Evolutionary conservation across 2,113 vertebrate species (phyloP), one percentile per base, ranked within the genome.

Genomic region (Acinonyx jubatus): DNA sequence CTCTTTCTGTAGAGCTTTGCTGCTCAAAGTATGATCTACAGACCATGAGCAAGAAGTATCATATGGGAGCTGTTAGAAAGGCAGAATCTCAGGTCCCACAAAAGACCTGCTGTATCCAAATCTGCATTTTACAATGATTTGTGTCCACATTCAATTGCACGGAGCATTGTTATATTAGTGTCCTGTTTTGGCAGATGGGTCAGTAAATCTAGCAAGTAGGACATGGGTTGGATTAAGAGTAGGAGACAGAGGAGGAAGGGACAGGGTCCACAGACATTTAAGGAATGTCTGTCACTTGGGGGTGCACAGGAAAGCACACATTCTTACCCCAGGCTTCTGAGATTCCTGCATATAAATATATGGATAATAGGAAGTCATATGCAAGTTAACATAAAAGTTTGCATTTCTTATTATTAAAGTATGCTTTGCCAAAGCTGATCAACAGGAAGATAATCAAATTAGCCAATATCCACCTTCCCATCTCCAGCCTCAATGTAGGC

Each of bases 301-400:
- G n/a, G 41, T 57, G 11, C 14, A 23, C 27, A 38, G 2, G 38
- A 38, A 52, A 55, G 73, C 19, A 52, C 45, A 76, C 18, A 55
- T 93, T 93, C 69, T 45, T 80, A 79, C 8, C 52, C 76, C 1
- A 27, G 29, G 69, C 81, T 69, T 73, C 41, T 33, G 82, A 91
- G 33, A 96, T 69, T 91, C 90, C 71, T 96, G 71, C 73, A 92
- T 83, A 19, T 65, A 94, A 36, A 79, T 71, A 76, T 48, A 38
- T 45, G 85, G 48, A 41, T 4, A 89, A 84, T 38, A 61, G 23
- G 14, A 83, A 89, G 71, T 55, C 31, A 73, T 80, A 69, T 80
- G 29, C 50, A 94, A 79, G 45, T 29, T 95, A 91, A 79, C 80
- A 69, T 76, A 61, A 27, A 89, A 16, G 68, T 61, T 68, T 82